These are phyloP conservation scores for Toxotes chatareus DNA, from an alignment of 2,113 vertebrate species.

Conservation along the genomic window DNA sequence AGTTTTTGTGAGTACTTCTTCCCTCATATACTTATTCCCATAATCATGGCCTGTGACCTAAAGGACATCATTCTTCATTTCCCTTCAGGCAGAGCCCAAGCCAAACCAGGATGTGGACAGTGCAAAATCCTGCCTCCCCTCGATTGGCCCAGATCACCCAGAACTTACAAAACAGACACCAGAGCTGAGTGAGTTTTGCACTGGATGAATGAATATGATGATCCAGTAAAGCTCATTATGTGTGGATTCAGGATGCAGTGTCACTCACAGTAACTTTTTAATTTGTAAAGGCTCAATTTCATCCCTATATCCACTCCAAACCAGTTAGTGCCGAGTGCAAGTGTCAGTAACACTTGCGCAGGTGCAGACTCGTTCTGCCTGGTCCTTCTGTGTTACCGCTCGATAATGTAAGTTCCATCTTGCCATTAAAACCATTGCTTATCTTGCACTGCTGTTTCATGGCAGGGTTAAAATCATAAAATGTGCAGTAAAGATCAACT, in stretches of 20 bases:
- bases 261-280: neutral
- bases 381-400: neutral
- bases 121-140: neutral
- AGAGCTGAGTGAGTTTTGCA: neutral
- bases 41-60: conserved; percentile 37
- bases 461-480: neutral
- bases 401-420: neutral
- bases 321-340: neutral
- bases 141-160: neutral
- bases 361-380: neutral
- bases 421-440: too few species aligned
- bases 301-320: neutral
- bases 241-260: neutral
- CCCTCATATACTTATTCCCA: conserved; percentile 35
- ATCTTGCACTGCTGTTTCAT: neutral
- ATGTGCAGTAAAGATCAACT: too few species aligned
- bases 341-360: neutral
- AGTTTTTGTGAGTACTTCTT: conserved; percentile 22
- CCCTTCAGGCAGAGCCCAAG: conserved; percentile 22
- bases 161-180: neutral
- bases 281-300: neutral
- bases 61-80: conserved; percentile 45
- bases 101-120: conserved; percentile 20
- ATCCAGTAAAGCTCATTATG: neutral
- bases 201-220: neutral